These are phyloP conservation scores for Paratrypauchen microcephalus DNA, from an alignment of 2,797 vertebrate genomes.

Conservation along the genomic window DNA sequence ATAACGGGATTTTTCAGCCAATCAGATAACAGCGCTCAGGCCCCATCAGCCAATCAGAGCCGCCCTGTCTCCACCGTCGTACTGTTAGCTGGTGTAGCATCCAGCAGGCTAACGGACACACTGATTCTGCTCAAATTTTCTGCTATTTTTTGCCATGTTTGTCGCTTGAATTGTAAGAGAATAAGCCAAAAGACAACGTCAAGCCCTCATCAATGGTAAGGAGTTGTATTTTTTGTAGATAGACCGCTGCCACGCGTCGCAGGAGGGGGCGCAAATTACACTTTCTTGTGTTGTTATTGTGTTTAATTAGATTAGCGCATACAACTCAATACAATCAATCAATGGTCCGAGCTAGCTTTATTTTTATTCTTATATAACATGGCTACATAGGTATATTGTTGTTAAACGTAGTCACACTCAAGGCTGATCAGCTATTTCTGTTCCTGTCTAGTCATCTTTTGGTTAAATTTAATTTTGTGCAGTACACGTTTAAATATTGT, in stretches of 20 bases:
- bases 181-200: conserved; percentile 7
- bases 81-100: conserved; percentile 52
- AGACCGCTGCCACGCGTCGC: conserved; percentile 34
- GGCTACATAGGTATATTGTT: too few species aligned
- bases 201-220: conserved; percentile 55
- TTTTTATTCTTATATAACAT: background rate
- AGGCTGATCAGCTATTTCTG: background rate
- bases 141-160: conserved; percentile 7
- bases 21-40: conserved; percentile 41
- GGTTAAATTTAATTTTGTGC: background rate
- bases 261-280: conserved; percentile 51
- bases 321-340: conserved; percentile 14
- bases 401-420: background rate
- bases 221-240: conserved; percentile 30
- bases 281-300: conserved; percentile 33
- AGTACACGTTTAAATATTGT: background rate
- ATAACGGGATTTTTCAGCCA: conserved; percentile 66
- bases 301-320: conserved; percentile 18
- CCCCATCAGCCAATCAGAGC: conserved; percentile 57
- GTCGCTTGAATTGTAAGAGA: conserved; percentile 18
- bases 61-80: conserved; percentile 11
- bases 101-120: conserved; percentile 26
- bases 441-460: background rate
- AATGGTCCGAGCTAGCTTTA: background rate
- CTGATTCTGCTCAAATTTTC: background rate